Evolutionary conservation across 2,888 invertebrate species (phyloP), one percentile per base, ranked within the genome.

Genomic region (Leptopilina syphax): DNA sequence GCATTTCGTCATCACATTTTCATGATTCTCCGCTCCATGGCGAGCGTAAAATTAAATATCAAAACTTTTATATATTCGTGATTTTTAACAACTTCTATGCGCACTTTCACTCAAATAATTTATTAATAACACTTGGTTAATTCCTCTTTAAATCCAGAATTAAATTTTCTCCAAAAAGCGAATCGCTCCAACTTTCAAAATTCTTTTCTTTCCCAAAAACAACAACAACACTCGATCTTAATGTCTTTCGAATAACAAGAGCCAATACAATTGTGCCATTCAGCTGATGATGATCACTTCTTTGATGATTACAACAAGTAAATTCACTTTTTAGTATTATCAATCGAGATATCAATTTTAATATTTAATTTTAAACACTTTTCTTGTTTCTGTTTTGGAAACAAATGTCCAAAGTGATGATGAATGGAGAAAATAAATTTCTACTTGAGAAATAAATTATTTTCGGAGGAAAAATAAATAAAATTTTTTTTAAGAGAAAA

Each of bases 1-100:
- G 77, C 87, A 84, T 88, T 85, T 85, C 85, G 88, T 92, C 92
- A 92, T 91, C 89, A 92, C 92, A 92, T 92, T 89, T 90, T 92
- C 87, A 90, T 84, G 79, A 91, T 91, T 85, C 88, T 91, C 86
- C 88, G 88, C 87, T 91, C 90, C 91, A 91, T 91, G 81, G 79
- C 84, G 85, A 81, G 77, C 8, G 24, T 41, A 85, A 80, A 73
- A 13, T 27, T 18, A 8, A 41, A 60, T 10, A 12, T 77, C 27
- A 41, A 70, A 18, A 54, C 13, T 76, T 18, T 80, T 60, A 47
- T 54, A 10, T 34, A 34, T 34, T 34, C 34, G 27, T 41, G 3
- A 60, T 12, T 27, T 50, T n/a, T 12, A 79, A 12, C 13, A 27
- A 54, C 10, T 34, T 60, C 34, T 57, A 3, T 47, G 34, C 44